Base-by-base conservation (phyloP, 2,113 vertebrate species). In the Hydrolagus affinis region DNA sequence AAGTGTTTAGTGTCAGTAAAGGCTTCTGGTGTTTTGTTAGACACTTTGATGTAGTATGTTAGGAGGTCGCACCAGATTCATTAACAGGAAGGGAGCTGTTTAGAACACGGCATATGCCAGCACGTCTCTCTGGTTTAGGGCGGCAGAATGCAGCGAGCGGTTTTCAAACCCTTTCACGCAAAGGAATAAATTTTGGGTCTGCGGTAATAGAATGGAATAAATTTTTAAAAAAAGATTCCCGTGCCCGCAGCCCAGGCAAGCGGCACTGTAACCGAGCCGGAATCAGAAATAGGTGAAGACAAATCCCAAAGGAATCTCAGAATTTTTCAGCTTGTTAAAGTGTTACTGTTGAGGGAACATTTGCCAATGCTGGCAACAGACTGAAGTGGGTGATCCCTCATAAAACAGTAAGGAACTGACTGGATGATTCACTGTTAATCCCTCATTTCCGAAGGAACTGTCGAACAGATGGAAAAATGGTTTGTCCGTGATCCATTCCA, bases 321-420 rank as follows among this genome's bases (percentile, higher is more conserved):
- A 28, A 80, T 60, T 28, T 62, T 80, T 28, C 59, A 80, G 12
- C 77, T 80, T 64, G n/a, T 80, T 80, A 80, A 80, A 28, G 59
- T 25, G 64, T 80, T 64, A 62, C 59, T 2, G 28, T 19, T 64
- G 28, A 80, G n/a, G 30, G 60, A 83, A 66, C 62, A 23, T 32
- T 83, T 66, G 78, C 78, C 78, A 66, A 17, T 17, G 30, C 28
- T 83, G 78, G 60, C 60, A 83, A 66, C 60, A 83, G 25, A 80
- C 77, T 80, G 77, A 83, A 83, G 25, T 32, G 62, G 78, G 78
- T 19, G 78, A 66, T 83, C 60, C 25, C 60, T 83, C 78, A 66
- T 66, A 83, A 75, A 75, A 75, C 73, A 75, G 73, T 75, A 75
- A 75, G 73, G 73, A 75, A 83, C 59, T 64, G 62, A 32, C 78